Evolutionary conservation across 2,113 vertebrate genomes (phyloP), one percentile per base, ranked within the genome.

Genomic region (Orientallactaga bullata): DNA sequence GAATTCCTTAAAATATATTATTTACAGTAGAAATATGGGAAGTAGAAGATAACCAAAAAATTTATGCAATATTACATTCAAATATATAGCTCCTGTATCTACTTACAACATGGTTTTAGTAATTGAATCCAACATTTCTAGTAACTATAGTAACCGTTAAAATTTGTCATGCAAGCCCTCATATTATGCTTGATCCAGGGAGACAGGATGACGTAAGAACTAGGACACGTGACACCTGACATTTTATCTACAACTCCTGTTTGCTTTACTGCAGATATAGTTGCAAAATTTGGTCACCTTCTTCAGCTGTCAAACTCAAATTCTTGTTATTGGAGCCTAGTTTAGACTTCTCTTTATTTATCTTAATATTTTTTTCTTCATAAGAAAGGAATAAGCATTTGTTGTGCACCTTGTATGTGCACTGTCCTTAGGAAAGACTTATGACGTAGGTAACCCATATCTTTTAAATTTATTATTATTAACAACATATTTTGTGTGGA

Each of bases 301-400:
- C 99, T 98, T 99, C 99, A 91, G 98, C 99, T 65, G 99, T 55
- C 99, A 12, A 99, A 99, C 84, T 99, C 99, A 0, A 99, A 99
- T 97, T 99, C 99, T 99, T 63, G 6, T 55, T 55, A 55, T 55
- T 55, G 55, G 77, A 88, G 88, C 55, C 58, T 32, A 73, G 51
- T 91, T 87, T 80, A 89, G 26, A 68, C 74, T 84, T 95, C 37
- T n/a, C 76, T 92, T 94, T 51, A 71, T 61, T 95, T 84, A 76
- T 72, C 37, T 5, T 28, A 66, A 11, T 74, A 63, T 72, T 93
- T 95, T 83, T 39, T 16, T 89, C 17, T 88, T 74, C 60, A 85
- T 26, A 88, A 20, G 21, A 83, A 89, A 42, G 12, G 47, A 72
- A 88, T n/a, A 84, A n/a, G 28, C 23, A 32, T 60, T 78, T 73